A percentile compares a stretch with the other conserved stretches of the same genome.
Evolutionary conservation across 2,888 invertebrate species (phyloP).

Genomic region (Heterodera filipjevi): DNA sequence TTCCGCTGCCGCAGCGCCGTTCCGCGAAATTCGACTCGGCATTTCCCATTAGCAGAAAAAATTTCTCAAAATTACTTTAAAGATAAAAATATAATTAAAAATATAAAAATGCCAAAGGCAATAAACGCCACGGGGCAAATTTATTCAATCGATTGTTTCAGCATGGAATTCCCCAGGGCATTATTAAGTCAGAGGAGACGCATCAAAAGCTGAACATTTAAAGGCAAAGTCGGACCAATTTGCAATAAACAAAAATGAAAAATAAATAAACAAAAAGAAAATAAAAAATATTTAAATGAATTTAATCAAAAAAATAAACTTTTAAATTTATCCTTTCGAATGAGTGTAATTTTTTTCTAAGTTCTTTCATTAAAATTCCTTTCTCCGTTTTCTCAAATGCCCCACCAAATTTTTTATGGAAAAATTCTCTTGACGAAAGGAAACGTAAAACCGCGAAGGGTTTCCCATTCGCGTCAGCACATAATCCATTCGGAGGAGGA

Average conservation of each 20-base stretch:
- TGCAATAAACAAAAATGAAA: neutral
- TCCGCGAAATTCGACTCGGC: neutral
- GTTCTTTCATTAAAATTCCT: too few relatives aligned
- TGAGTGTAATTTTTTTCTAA: too few relatives aligned
- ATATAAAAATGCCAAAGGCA: neutral
- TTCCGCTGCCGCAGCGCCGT: neutral
- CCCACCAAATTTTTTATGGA: neutral
- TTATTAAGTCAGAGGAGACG: too few relatives aligned
- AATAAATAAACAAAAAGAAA: neutral
- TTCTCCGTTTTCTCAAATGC: too few relatives aligned
- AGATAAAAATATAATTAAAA: too few relatives aligned
- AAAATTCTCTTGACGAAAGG: neutral
- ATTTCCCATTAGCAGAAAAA: neutral
- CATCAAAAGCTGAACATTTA: neutral
- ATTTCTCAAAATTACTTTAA: neutral
- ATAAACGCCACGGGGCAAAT: neutral
- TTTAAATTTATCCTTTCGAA: too few relatives aligned
- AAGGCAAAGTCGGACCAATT: neutral
- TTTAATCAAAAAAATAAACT: neutral
- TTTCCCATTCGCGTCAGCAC: neutral
- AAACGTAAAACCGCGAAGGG: neutral
- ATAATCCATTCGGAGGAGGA: neutral
- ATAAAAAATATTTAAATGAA: neutral
- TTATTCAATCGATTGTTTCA: constrained; percentile 7
- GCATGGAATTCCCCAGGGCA: neutral